These are phyloP conservation scores for Matsumyia berberina DNA, from an alignment of 2,888 invertebrate genomes.

Conservation along the genomic window DNA sequence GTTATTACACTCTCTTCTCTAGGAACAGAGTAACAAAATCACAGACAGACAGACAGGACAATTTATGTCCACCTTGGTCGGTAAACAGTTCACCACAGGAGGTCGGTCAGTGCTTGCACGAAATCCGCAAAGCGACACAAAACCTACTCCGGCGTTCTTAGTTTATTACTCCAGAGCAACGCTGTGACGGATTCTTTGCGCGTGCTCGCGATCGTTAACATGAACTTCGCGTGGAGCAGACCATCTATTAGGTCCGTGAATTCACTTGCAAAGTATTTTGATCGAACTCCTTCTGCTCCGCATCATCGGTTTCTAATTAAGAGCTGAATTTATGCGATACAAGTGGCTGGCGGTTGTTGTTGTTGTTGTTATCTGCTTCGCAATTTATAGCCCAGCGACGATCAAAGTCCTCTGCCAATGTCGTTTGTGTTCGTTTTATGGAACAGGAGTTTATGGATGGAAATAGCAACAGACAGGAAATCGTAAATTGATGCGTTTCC, in stretches of 20 bases:
- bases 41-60: constrained; percentile 29
- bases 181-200: constrained; percentile 35
- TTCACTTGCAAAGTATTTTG: constrained; percentile 42
- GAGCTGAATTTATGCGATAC: constrained; percentile 36
- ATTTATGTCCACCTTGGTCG: constrained; percentile 47
- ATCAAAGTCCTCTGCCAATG: background rate
- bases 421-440: constrained; percentile 10
- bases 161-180: constrained; percentile 34
- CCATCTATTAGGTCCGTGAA: constrained; percentile 24
- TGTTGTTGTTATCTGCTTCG: background rate
- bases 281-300: constrained; percentile 12
- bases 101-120: constrained; percentile 54
- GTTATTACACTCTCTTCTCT: constrained; percentile 13
- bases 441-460: background rate
- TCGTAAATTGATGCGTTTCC: constrained; percentile 20
- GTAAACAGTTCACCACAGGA: constrained; percentile 58
- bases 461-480: constrained; percentile 2
- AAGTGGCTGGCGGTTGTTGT: constrained; percentile 1
- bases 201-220: constrained; percentile 41
- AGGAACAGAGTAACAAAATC: constrained; percentile 28
- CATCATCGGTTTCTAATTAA: constrained; percentile 41
- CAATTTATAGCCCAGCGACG: background rate
- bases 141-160: constrained; percentile 11
- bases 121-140: constrained; percentile 12
- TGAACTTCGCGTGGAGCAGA: constrained; percentile 11